Base-by-base conservation (phyloP, 2,888 invertebrate species). In the Nymphalis c-album region DNA sequence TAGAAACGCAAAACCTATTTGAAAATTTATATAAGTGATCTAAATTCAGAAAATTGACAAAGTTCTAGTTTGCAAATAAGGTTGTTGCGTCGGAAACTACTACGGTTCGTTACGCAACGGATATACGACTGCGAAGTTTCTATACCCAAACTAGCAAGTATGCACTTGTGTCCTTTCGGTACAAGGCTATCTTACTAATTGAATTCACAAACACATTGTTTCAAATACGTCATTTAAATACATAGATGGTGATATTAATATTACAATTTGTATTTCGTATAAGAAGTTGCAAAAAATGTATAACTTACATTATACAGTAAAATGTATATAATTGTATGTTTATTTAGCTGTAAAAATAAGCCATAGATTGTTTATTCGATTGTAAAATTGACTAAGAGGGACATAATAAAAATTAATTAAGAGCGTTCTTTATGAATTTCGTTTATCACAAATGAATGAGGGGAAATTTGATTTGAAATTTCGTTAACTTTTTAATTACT, bases 401-500 rank as follows among this genome's bases (percentile, higher is more conserved):
- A 73, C 67, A 64, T 77, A 80, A 81, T 76, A 82, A 81, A 87
- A 86, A 80, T 83, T 81, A 82, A 82, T 86, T 85, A 85, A 79
- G 80, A 73, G 79, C 74, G 77, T 78, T 76, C 81, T 83, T 83
- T 71, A 59, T 63, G 75, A 80, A 81, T 80, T 63, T 81, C 82
- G 81, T 81, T 73, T 77, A 74, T 76, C 75, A 73, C 68, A 69
- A 73, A 77, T 75, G 77, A 78, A 65, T 64, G 67, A 73, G 72
- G 66, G 64, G 65, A 60, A 65, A 64, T 69, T 47, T 31, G 67
- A 69, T 67, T 69, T 67, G 65, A 63, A 55, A 58, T 59, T 68
- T 31, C 50, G 17, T 48, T 46, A 70, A 72, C 67, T 73, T 74
- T 74, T 74, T 72, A 73, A 74, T 73, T 73, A 70, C 71, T 73